Evolutionary conservation across 2,113 vertebrate species (phyloP).

Genomic region (Esox niger): DNA sequence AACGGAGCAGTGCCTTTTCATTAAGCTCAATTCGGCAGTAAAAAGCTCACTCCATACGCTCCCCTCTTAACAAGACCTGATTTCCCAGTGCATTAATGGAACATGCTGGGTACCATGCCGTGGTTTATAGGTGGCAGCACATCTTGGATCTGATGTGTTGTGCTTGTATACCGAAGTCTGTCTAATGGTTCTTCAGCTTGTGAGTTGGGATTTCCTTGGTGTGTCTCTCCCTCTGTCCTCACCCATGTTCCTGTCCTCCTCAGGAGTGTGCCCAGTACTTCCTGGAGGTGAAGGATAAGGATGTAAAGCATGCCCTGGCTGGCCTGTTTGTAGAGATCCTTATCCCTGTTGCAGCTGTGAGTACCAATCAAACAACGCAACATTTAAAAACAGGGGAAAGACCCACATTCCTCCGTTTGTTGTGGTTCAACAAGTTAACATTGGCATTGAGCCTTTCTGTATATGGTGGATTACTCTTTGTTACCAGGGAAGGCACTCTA

Average conservation of each 20-base stretch:
- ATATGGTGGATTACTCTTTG: too few relatives aligned
- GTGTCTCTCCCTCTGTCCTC: neutral
- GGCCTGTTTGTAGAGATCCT: slow-evolving; percentile 99
- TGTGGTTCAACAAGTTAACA: too few relatives aligned
- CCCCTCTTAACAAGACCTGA: slow-evolving; percentile 25
- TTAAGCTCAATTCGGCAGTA: slow-evolving; percentile 37
- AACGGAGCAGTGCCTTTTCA: slow-evolving; percentile 42
- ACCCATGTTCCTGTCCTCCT: neutral
- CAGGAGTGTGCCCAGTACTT: slow-evolving; percentile 99
- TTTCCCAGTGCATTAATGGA: slow-evolving; percentile 34
- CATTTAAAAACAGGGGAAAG: neutral
- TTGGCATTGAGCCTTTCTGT: too few relatives aligned
- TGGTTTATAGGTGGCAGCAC: slow-evolving; percentile 30
- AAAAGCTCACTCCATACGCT: slow-evolving; percentile 20
- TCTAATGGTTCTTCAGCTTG: too few relatives aligned
- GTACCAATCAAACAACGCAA: slow-evolving; percentile 53
- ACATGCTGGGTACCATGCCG: slow-evolving; percentile 6
- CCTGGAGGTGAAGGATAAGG: slow-evolving; percentile 98
- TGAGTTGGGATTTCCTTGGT: too few relatives aligned
- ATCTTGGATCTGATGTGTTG: neutral
- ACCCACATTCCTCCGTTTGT: too few relatives aligned
- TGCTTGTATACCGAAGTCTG: too few relatives aligned
- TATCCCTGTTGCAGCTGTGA: slow-evolving; percentile 97
- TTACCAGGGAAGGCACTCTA: too few relatives aligned
- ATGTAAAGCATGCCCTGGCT: slow-evolving; percentile 95